Percentiles rank a stretch among this genome's conserved stretches.
Evolutionary conservation across 2,797 vertebrate genomes (phyloP).

Genomic region (Coreius guichenoti): DNA sequence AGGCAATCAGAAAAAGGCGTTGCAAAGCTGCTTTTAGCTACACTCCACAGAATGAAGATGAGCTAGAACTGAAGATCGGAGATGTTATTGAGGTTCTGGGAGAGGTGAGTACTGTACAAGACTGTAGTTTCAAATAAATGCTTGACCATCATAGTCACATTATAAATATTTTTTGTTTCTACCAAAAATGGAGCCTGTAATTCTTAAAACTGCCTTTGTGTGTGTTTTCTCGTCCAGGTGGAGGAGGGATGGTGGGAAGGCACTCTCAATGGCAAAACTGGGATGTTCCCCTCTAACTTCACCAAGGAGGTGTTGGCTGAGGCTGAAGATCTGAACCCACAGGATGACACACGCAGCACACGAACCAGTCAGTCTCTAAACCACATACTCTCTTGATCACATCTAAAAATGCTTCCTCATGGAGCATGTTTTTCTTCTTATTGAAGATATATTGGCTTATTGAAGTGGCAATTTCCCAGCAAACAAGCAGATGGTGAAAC

Average conservation of each 20-base stretch:
- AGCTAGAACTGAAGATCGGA: conserved; percentile 94
- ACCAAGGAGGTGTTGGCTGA: conserved; percentile 87
- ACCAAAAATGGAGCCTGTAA: background rate
- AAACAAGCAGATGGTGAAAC: conserved; percentile 7
- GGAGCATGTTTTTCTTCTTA: background rate
- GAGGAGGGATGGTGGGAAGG: conserved; percentile 99
- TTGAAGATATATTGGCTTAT: background rate
- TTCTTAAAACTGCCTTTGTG: conserved; percentile 23
- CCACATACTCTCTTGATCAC: background rate
- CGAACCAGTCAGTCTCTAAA: conserved; percentile 85
- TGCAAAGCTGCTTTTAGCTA: conserved; percentile 98
- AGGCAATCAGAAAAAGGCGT: conserved; percentile 88
- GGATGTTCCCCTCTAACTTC: conserved; percentile 99
- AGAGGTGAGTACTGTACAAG: conserved; percentile 80
- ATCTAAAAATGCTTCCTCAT: background rate
- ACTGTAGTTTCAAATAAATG: background rate
- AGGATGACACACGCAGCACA: conserved; percentile 84
- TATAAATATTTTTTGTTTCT: background rate
- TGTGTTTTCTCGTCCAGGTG: conserved; percentile 76
- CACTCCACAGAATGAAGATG: conserved; percentile 95
- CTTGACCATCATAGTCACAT: background rate
- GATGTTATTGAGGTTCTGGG: conserved; percentile 93
- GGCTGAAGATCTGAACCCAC: conserved; percentile 81
- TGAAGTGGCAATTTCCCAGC: background rate
- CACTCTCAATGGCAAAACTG: conserved; percentile 88